Base-by-base conservation (phyloP, 2,888 invertebrate species). In the Archips crataeganus region DNA sequence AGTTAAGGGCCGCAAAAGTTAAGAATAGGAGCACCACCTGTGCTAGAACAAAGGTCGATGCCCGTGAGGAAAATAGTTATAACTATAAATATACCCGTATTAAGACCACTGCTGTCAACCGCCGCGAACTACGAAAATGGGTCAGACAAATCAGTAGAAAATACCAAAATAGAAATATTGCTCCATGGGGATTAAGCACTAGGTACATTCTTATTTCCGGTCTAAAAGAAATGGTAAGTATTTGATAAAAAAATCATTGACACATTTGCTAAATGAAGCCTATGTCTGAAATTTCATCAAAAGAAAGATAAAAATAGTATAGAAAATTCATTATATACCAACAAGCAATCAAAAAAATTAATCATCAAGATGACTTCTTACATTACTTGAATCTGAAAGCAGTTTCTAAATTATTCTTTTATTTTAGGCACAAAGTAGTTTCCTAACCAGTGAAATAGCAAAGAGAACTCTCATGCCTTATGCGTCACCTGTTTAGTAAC, bases 41-140 rank as follows among this genome's bases (percentile, higher is more conserved):
- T 59, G 49, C 32, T 51, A 61, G 61, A 61, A 2, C 61, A 66
- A 66, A 54, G 71, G 71, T 71, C 71, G 32, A 66, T n/a, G 71
- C 1, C 65, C 71, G 42, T 34, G 42, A 15, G 42, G 42, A 61
- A 65, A 66, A 66, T 23, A 71, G 32, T 32, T 11, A 32, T 2
- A 64, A 34, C 54, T 51, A 39, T 45, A 70, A 45, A 36, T 62
- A 70, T 32, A 70, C 54, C 34, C 6, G 15, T 64, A 49, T 10
- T 45, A 57, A 11, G 57, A 57, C 57, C 32, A 34, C 42, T 45
- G 34, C 63, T 70, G 57, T 64, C 59, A 32, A 11, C 23, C 54
- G 15, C 32, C 3, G 54, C 34, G 57, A 45, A 59, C 47, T 57
- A 11, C 34, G 57, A 15, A 59, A 70, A 70, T 13, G 47, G 47